phyloP scores from a whole-genome alignment of 2,888 invertebrate genomes.

The Cheilosia variabilis region DNA sequence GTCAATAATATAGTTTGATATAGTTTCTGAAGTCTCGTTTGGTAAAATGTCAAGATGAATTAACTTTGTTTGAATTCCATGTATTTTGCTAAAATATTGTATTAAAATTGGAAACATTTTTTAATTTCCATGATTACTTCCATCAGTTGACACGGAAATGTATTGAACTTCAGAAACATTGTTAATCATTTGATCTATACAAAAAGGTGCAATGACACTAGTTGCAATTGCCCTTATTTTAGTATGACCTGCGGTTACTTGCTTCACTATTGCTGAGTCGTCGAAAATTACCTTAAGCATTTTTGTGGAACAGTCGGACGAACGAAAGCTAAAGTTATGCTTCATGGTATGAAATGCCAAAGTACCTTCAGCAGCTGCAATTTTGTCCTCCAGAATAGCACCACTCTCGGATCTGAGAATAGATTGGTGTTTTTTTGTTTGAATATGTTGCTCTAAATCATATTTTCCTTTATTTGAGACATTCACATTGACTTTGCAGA shows the following conservation, averaged over 20 bases:
- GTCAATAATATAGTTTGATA: constrained; percentile 25
- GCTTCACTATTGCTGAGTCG: constrained; percentile 21
- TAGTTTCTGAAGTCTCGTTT: constrained; percentile 28
- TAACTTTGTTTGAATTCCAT: constrained; percentile 34
- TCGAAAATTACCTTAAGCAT: constrained; percentile 20
- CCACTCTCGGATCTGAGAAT: constrained; percentile 13
- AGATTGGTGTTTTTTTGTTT: constrained; percentile 21
- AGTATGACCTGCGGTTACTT: constrained; percentile 8
- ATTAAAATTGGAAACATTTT: constrained; percentile 35
- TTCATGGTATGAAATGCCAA: constrained; percentile 27
- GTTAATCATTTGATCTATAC: not conserved
- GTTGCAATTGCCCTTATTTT: not conserved
- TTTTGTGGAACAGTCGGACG: constrained; percentile 30
- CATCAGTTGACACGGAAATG: not conserved
- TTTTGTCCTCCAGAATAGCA: not conserved
- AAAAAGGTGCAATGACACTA: not conserved
- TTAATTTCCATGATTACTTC: not conserved
- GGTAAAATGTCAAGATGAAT: constrained; percentile 11
- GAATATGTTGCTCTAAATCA: constrained; percentile 34
- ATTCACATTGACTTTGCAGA: constrained; percentile 9
- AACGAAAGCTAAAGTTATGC: constrained; percentile 32
- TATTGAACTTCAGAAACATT: not conserved
- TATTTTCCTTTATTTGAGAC: constrained; percentile 10
- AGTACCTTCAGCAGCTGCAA: not conserved
- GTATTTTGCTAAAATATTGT: constrained; percentile 17